Base-by-base conservation (phyloP, 2,113 vertebrate species). In the Pipa parva region DNA sequence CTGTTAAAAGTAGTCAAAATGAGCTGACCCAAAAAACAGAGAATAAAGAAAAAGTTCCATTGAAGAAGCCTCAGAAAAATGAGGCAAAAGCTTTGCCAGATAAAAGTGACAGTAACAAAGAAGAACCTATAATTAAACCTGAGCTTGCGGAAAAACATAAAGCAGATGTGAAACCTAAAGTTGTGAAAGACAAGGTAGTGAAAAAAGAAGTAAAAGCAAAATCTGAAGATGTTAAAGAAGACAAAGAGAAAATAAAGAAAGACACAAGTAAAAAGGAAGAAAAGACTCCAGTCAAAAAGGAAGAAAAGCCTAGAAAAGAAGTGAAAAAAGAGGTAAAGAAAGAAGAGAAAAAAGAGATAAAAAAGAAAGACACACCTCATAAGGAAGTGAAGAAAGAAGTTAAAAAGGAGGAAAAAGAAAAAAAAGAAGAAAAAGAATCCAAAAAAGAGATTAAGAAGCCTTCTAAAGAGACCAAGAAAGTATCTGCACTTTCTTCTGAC, bases 341-440 rank as follows among this genome's bases (percentile, higher is more conserved):
- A 71, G 89, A 90, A n/a, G 15, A 76, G 58, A 95, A 94, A 78
- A 95, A 91, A 36, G 92, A 95, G 56, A 81, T 85, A 51, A 90
- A 85, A 3, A 95, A 92, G 63, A 95, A 93, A 73, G 92, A 94
- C 63, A 8, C 68, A 5, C 62, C 82, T 27, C 82, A 87, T 71
- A 97, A 94, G 71, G 89, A 90, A 24, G 49, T 46, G 22, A 91
- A 90, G 77, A 88, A 87, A 17, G 88, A 91, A 10, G 83, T 89
- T 9, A 94, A 88, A 79, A 98, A 91, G 71, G 93, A 94, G 59
- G 82, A 83, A 13, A 91, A 88, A 60, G 95, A 92, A 52, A 90
- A 87, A 59, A 96, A 92, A 51, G 95, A 97, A 55, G 94, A 95
- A 49, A 97, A 92, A 75, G 93, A 92, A 50, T 66, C 54, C 51